Percentiles rank a stretch among this genome's conserved stretches.
Evolutionary conservation across 2,888 invertebrate genomes (phyloP).

Genomic region (Drymonia ruficornis): DNA sequence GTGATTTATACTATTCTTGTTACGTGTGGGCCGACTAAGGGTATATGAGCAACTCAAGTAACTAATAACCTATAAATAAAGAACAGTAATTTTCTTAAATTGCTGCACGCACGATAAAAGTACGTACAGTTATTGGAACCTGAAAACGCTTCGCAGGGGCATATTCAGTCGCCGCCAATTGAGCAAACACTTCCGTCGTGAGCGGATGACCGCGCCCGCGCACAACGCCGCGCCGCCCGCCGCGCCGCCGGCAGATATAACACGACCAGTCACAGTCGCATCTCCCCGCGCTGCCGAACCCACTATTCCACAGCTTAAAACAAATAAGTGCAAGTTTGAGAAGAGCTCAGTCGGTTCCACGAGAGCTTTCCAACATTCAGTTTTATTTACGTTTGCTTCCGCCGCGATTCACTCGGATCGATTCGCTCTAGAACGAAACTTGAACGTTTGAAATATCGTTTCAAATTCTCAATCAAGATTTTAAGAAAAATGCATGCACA

Average conservation of each 20-base stretch:
- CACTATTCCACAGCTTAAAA: slow-evolving; percentile 1
- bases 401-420: no score
- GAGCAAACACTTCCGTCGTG: neutral
- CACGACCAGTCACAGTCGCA: no score
- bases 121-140: no score
- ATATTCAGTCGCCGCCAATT: neutral
- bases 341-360: neutral
- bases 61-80: no score
- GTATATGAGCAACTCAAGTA: no score
- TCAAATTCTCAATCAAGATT: neutral
- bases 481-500: neutral
- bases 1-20: slow-evolving; percentile 3
- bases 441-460: no score
- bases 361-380: neutral
- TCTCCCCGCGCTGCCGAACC: neutral
- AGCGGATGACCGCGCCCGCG: neutral
- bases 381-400: neutral
- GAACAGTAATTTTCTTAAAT: no score
- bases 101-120: no score
- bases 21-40: neutral
- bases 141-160: no score
- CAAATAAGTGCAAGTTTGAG: slow-evolving; percentile 1
- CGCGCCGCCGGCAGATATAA: neutral
- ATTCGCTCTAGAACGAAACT: no score
- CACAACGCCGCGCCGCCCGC: neutral